Evolutionary conservation across 2,888 invertebrate species (phyloP).

Genomic region (Catocala nupta): DNA sequence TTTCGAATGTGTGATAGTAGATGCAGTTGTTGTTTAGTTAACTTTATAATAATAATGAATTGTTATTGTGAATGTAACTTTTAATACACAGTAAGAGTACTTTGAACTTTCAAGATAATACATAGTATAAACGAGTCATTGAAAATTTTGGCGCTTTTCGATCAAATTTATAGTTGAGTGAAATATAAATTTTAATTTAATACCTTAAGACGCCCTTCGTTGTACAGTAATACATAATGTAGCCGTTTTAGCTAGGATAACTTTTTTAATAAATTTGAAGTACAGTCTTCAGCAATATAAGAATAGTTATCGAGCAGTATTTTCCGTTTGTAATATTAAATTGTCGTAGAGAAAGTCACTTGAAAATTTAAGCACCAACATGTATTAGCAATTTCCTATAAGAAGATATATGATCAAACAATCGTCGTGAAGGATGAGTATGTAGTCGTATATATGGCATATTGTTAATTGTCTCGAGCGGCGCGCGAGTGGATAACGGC

Average conservation of each 20-base stretch:
- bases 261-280: constrained; percentile 83
- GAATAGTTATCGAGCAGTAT: constrained; percentile 71
- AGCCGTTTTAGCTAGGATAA: constrained; percentile 86
- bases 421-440: constrained; percentile 53
- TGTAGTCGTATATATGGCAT: constrained; percentile 54
- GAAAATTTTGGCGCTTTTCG: constrained; percentile 73
- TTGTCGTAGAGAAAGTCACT: constrained; percentile 67
- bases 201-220: constrained; percentile 78
- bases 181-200: constrained; percentile 65
- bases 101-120: constrained; percentile 75
- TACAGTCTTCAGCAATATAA: constrained; percentile 77
- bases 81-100: constrained; percentile 80
- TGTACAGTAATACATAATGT: constrained; percentile 84
- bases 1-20: constrained; percentile 88
- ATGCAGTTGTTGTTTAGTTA: constrained; percentile 88
- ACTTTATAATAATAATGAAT: constrained; percentile 83
- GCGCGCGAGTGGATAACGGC: constrained; percentile 72
- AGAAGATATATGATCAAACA: constrained; percentile 60
- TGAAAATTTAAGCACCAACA: constrained; percentile 80
- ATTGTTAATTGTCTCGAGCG: constrained; percentile 48
- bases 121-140: constrained; percentile 64
- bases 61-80: constrained; percentile 87
- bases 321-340: constrained; percentile 72
- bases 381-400: constrained; percentile 75
- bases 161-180: constrained; percentile 72